phyloP scores from a whole-genome alignment of 2,113 vertebrate genomes.

The Ctenomys sociabilis region DNA sequence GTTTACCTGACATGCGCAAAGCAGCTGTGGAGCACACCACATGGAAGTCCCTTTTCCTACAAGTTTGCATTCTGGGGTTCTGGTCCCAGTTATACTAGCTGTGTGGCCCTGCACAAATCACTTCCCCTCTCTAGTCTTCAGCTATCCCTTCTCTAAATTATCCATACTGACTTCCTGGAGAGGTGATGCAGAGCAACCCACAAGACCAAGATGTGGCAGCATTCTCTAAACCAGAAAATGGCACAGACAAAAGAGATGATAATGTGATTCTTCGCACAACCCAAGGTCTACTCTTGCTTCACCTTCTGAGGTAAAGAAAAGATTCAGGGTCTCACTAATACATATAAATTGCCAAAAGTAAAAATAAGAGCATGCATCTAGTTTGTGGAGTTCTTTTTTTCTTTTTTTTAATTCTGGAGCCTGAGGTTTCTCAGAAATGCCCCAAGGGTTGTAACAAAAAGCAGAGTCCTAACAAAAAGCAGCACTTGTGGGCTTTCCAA shows the following conservation, averaged over 20 bases:
- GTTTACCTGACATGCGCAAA: too few relatives aligned
- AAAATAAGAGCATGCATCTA: constrained; percentile 33
- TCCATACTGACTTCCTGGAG: background rate
- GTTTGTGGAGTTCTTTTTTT: background rate
- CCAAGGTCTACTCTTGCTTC: background rate
- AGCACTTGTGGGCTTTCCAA: background rate
- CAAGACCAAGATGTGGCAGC: constrained; percentile 56
- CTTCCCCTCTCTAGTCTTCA: constrained; percentile 47
- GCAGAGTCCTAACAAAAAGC: background rate
- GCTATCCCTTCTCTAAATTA: constrained; percentile 36
- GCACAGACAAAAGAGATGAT: constrained; percentile 39
- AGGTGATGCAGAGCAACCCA: constrained; percentile 21
- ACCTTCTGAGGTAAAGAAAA: constrained; percentile 45
- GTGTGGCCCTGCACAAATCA: constrained; percentile 21
- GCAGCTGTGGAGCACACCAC: background rate
- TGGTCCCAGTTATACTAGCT: background rate
- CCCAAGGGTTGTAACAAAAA: background rate
- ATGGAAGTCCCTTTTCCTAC: background rate
- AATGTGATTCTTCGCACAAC: background rate
- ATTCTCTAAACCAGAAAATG: constrained; percentile 63
- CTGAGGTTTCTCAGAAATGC: constrained; percentile 33
- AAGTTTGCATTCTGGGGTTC: constrained; percentile 17
- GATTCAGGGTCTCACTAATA: background rate
- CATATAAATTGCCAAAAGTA: constrained; percentile 1
- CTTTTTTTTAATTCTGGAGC: background rate